These are phyloP conservation scores for Gibbula magus DNA, from an alignment of 2,888 invertebrate genomes.

Conservation along the genomic window DNA sequence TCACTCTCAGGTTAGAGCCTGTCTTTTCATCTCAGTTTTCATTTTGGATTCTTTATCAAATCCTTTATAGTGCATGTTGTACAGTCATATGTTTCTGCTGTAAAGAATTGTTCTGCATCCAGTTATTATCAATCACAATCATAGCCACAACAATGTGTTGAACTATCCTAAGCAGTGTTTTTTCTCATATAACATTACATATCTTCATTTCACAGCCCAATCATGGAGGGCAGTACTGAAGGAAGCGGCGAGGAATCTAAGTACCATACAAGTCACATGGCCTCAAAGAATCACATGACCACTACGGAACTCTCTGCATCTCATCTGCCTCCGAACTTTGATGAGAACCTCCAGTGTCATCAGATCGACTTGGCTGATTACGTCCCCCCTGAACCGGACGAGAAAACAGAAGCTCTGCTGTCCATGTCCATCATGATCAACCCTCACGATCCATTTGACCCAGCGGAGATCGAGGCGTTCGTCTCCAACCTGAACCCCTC, in stretches of 20 bases:
- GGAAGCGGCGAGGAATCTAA: slow-evolving; percentile 50
- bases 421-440: slow-evolving; percentile 64
- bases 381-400: slow-evolving; percentile 52
- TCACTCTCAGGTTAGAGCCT: background rate
- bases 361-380: slow-evolving; percentile 65
- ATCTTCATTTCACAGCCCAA: slow-evolving; percentile 55
- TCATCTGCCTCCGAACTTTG: background rate
- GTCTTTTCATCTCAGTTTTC: background rate
- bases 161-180: too few species aligned
- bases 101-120: too few species aligned
- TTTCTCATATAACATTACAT: too few species aligned
- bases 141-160: too few species aligned
- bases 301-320: background rate
- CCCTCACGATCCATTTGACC: slow-evolving; percentile 86
- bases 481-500: slow-evolving; percentile 79
- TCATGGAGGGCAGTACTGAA: slow-evolving; percentile 70
- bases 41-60: too few species aligned
- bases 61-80: too few species aligned
- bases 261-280: slow-evolving; percentile 26
- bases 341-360: slow-evolving; percentile 41
- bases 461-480: slow-evolving; percentile 82
- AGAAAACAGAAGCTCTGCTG: slow-evolving; percentile 52
- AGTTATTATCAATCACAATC: too few species aligned
- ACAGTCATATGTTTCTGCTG: too few species aligned
- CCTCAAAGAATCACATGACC: slow-evolving; percentile 16